Evolutionary conservation across 2,113 vertebrate species (phyloP).

Genomic region (Saccopteryx bilineata): DNA sequence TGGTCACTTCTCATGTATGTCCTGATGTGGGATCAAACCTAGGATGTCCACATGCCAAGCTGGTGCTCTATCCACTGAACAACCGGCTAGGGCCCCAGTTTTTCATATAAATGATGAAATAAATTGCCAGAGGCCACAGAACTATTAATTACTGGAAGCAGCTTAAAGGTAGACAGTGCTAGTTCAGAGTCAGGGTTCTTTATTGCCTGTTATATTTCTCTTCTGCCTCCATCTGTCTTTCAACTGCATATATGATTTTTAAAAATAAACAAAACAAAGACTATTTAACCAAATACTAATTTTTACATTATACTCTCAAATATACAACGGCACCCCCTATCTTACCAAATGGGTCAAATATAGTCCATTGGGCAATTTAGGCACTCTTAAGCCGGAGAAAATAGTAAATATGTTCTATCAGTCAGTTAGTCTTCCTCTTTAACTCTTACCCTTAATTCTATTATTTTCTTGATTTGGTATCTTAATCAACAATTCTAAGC

Average conservation of each 20-base stretch:
- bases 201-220: neutral
- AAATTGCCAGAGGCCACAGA: neutral
- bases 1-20: too few relatives aligned
- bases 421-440: neutral
- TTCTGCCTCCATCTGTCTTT: neutral
- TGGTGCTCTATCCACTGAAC: too few relatives aligned
- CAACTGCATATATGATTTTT: neutral
- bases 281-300: neutral
- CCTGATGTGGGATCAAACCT: too few relatives aligned
- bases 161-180: neutral
- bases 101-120: neutral
- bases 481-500: neutral
- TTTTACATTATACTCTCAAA: neutral
- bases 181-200: neutral
- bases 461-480: neutral
- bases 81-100: too few relatives aligned
- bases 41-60: too few relatives aligned
- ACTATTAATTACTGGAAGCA: neutral
- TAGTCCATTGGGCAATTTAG: neutral
- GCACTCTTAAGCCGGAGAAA: neutral
- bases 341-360: neutral
- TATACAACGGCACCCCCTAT: neutral
- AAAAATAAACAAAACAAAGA: neutral
- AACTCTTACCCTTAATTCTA: neutral
- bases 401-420: neutral